Conservation (phyloP, 1,140 invertebrate species). For the Tetragnatha versicolor region DNA sequence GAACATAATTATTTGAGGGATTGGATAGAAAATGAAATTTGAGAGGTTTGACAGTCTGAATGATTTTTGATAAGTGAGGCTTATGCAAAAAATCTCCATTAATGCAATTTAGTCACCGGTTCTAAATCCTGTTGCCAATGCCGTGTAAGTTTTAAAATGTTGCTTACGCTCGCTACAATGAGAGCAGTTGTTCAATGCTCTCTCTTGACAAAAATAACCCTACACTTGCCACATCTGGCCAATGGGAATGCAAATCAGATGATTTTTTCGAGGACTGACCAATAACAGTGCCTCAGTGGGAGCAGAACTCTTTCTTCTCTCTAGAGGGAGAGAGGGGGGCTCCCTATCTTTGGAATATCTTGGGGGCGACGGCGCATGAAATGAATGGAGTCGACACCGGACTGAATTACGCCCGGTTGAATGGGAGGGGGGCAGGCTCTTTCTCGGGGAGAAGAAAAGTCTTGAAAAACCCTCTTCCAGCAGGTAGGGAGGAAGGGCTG, state of each 20-base stretch:
- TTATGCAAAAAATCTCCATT: too few species aligned
- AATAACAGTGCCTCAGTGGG: conserved; percentile 47
- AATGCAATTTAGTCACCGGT: too few species aligned
- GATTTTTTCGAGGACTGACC: conserved; percentile 35
- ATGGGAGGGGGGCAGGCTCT: conserved; percentile 13
- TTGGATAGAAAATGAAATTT: too few species aligned
- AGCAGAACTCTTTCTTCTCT: conserved; percentile 33
- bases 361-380: conserved; percentile 48
- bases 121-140: too few species aligned
- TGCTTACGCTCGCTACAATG: too few species aligned
- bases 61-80: too few species aligned
- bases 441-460: conserved; percentile 45
- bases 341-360: conserved; percentile 24
- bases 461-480: conserved; percentile 46
- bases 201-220: not conserved
- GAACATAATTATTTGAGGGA: too few species aligned
- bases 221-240: not conserved
- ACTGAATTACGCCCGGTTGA: conserved; percentile 38
- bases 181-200: too few species aligned
- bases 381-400: conserved; percentile 51
- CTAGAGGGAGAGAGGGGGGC: not conserved
- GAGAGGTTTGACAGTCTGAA: too few species aligned
- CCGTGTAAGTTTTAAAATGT: too few species aligned
- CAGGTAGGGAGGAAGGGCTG: conserved; percentile 14
- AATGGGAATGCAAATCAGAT: conserved; percentile 51